Percentiles rank a stretch among this genome's conserved stretches.
Evolutionary conservation across 2,888 invertebrate genomes (phyloP).

Genomic region (Entomobrya proxima): DNA sequence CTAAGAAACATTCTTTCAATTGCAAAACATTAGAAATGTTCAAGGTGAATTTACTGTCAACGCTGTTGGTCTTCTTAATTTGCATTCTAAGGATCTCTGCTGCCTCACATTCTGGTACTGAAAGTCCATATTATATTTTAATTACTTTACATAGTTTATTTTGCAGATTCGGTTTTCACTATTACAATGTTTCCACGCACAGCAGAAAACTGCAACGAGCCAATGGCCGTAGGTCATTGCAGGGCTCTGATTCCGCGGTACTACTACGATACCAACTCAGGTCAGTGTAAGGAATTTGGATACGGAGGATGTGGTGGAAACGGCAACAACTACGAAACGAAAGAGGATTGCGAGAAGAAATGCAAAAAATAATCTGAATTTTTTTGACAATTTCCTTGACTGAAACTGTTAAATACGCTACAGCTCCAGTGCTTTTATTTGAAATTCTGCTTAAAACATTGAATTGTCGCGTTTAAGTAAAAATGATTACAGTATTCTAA

Average conservation of each 20-base stretch:
- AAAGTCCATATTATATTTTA: neutral
- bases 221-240: conserved; percentile 26
- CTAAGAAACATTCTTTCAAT: neutral
- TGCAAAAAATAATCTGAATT: conserved; percentile 4
- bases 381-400: conserved; percentile 74
- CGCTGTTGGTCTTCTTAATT: neutral
- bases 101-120: neutral
- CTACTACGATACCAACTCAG: conserved; percentile 10
- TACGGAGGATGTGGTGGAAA: conserved; percentile 51
- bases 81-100: neutral
- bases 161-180: too few species aligned
- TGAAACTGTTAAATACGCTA: conserved; percentile 75
- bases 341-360: conserved; percentile 21
- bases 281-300: neutral
- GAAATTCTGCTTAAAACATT: conserved; percentile 75
- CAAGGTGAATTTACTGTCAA: neutral
- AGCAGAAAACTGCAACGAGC: neutral
- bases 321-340: conserved; percentile 21
- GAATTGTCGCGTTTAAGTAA: too few species aligned
- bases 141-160: neutral
- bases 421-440: conserved; percentile 71
- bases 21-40: neutral
- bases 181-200: too few species aligned
- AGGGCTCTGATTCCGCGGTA: conserved; percentile 20
- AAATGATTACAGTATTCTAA: too few species aligned